Evolutionary conservation across 2,797 vertebrate species (phyloP), one percentile per base, ranked within the genome.

Genomic region (Clangula hyemalis): DNA sequence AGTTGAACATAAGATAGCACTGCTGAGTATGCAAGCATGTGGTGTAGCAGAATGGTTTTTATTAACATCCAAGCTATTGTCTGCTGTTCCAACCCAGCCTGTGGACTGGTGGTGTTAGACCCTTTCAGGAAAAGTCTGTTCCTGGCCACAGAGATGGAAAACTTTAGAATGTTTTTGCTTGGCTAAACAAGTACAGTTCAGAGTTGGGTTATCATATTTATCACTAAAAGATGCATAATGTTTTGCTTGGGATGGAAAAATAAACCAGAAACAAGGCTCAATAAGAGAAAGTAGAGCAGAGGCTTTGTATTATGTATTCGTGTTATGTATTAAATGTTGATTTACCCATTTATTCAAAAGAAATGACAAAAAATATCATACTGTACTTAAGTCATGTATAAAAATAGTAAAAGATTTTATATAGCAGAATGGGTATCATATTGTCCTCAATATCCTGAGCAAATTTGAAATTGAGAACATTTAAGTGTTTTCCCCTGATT

Each of bases 1-100:
- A 66, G 77, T 7, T 85, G 80, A 93, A 72, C 47, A 62, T 64
- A 90, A 87, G 64, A 89, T 70, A 85, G 38, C 51, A 80, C 27
- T 95, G 90, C 95, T 95, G 95, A 95, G 77, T 87, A 30, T 85
- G 91, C 94, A 96, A 43, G 47, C 49, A 34, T 94, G 95, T 70
- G 94, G 93, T 80, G 30, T 58, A 25, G 41, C 54, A 87, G 77
- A 96, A 83, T 85, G 91, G 1, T 80, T 95, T 94, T 92, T 96
- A 83, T 91, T 92, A 92, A 51, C 58, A 72, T 95, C 14, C 45
- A 69, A 90, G 24, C 34, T 92, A 85, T 89, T 94, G 86, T 80
- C 75, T 94, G 85, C 78, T 89, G 41, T 85, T 92, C 45, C 86
- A 95, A 75, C 61, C 68, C 54, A 90, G 84, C 51, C 81, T 94